Conservation (phyloP, 2,797 vertebrate genomes). For the Anas georgica region DNA sequence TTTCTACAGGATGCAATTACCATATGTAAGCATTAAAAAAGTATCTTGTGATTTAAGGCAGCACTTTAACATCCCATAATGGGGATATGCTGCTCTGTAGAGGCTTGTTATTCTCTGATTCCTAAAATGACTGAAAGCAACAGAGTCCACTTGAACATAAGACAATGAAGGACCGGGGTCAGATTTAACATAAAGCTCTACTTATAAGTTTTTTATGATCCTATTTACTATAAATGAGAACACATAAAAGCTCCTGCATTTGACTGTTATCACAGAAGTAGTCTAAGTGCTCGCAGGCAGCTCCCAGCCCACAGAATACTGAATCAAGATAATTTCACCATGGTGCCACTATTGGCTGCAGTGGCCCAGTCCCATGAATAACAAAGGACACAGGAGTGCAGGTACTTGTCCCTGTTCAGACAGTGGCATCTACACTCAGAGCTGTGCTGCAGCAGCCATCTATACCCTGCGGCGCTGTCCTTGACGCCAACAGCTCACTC, state of each 20-base stretch:
- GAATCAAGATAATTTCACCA: background rate
- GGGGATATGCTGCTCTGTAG: background rate
- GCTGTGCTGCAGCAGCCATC: background rate
- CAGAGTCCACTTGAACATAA: background rate
- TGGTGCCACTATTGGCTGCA: background rate
- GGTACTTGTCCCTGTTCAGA: background rate
- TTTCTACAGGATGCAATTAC: background rate
- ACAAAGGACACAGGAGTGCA: background rate
- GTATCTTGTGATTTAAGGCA: background rate
- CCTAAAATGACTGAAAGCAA: background rate
- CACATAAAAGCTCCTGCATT: background rate
- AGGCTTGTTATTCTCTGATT: background rate
- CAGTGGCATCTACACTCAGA: background rate
- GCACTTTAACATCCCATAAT: background rate
- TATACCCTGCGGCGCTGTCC: background rate
- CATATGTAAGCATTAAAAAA: background rate
- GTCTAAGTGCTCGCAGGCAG: background rate
- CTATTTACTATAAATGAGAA: constrained; percentile 34
- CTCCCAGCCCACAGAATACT: background rate
- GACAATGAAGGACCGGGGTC: background rate
- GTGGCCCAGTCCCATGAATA: background rate
- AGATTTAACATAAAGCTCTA: constrained; percentile 7
- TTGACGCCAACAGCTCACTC: background rate
- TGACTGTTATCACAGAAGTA: constrained; percentile 36
- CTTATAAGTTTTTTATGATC: background rate